Percentiles rank a stretch among this genome's conserved stretches.
Conservation (phyloP, 2,888 invertebrate species). For the Agrilus cyanescens region DNA sequence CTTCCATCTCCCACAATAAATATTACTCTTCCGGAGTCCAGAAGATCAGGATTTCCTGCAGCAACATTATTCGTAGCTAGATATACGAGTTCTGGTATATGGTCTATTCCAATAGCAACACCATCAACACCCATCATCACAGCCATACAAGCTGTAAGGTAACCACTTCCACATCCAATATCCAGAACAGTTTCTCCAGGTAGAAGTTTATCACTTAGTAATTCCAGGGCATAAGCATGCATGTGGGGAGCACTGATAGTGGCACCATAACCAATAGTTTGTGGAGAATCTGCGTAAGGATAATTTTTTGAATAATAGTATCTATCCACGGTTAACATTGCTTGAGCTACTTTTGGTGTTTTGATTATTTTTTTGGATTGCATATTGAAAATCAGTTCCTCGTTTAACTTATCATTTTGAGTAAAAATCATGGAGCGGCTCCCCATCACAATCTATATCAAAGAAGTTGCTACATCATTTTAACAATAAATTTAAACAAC, state of each 20-base stretch:
- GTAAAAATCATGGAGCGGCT: no score
- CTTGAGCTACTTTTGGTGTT: slow-evolving; percentile 48
- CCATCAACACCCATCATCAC: slow-evolving; percentile 61
- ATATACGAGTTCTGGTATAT: slow-evolving; percentile 70
- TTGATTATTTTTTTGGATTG: no score
- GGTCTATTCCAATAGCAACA: slow-evolving; percentile 70
- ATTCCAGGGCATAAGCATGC: slow-evolving; percentile 88
- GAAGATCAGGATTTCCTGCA: slow-evolving; percentile 55
- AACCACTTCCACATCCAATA: slow-evolving; percentile 90
- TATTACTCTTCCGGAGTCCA: slow-evolving; percentile 55
- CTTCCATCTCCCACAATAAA: slow-evolving; percentile 84
- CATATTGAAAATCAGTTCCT: no score
- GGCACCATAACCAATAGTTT: slow-evolving; percentile 86
- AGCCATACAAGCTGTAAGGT: slow-evolving; percentile 83
- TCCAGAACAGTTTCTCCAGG: slow-evolving; percentile 73
- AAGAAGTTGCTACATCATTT: no score
- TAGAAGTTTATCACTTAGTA: slow-evolving; percentile 61
- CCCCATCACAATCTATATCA: no score
- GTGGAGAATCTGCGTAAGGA: slow-evolving; percentile 84
- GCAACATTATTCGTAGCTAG: slow-evolving; percentile 65
- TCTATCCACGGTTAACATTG: slow-evolving; percentile 75
- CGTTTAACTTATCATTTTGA: no score
- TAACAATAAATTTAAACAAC: no score
- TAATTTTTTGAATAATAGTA: slow-evolving; percentile 63
- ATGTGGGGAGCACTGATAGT: slow-evolving; percentile 96